phyloP scores from a whole-genome alignment of 2,113 vertebrate genomes.

The Procapra przewalskii region DNA sequence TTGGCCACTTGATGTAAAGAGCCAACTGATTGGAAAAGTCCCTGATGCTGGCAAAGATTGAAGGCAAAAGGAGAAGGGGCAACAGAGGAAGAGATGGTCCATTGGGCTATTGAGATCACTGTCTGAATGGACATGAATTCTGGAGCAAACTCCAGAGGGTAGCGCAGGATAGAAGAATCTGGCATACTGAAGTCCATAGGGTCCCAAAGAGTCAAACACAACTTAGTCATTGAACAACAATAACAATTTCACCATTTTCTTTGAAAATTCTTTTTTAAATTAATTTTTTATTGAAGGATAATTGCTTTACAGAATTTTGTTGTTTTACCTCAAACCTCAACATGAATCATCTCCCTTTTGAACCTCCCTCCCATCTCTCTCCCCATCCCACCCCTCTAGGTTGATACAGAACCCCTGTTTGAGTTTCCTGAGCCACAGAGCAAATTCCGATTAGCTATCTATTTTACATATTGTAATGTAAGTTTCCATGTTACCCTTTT shows the following conservation, averaged over 20 bases:
- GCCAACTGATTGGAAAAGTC: not conserved
- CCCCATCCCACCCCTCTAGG: not conserved
- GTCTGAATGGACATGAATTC: not conserved
- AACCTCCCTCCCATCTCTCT: not conserved
- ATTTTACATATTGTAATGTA: not conserved
- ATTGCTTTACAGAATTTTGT: not conserved
- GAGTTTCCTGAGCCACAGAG: not conserved
- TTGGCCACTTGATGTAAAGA: not conserved
- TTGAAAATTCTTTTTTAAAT: not conserved
- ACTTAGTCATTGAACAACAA: not conserved
- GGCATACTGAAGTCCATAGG: not conserved
- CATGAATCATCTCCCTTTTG: not conserved
- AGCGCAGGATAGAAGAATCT: not conserved
- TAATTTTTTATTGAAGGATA: not conserved
- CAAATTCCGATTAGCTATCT: not conserved
- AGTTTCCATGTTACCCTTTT: not conserved
- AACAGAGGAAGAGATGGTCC: not conserved
- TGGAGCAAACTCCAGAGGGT: not conserved
- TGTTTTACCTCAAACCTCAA: not conserved
- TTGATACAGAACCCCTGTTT: not conserved
- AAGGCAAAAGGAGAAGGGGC: not conserved
- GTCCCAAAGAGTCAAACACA: not conserved
- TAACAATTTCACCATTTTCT: not conserved
- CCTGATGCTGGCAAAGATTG: not conserved
- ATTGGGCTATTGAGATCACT: not conserved